Evolutionary conservation across 2,888 invertebrate genomes (phyloP), one percentile per base, ranked within the genome.

Genomic region (Microctonus hyperodae): DNA sequence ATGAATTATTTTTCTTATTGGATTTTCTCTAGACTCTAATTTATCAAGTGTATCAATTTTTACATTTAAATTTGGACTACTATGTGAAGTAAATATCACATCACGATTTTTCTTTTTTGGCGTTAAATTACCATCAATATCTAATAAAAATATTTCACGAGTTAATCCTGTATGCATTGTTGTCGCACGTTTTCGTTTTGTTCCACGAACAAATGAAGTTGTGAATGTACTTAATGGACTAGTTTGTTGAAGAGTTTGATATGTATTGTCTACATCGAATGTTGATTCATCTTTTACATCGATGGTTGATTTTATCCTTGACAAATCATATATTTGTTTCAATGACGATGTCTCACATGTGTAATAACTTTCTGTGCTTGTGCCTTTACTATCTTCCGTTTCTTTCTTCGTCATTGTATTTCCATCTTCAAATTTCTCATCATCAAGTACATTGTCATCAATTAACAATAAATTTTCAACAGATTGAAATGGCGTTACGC

Each of bases 401-500:
- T 68, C n/a, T 71, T 44, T 71, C 68, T n/a, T 70, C 70, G 50
- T 79, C n/a, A n/a, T n/a, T n/a, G n/a, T n/a, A n/a, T 76, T 63
- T 75, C 78, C 66, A 79, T 83, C 85, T 85, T 73, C 83, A 25
- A 60, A n/a, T n/a, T n/a, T n/a, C 61, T 68, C 71, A 44, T 71
- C 68, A 20, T 70, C 70, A 62, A 73, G 76, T 22, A 77, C 73
- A 0, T 66, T 59, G 76, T 77, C 20, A 74, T 70, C 67, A 6
- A 28, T 62, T 31, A 84, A 56, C 35, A 61, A 79, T 13, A 89
- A 86, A 76, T 89, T 90, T 69, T 91, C 91, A 4, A 90, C 90
- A 61, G 92, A 92, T 77, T 90, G 88, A 76, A 93, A 92, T 0
- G 92, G 91, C 63, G 89, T 89, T 16, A 93, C 88, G 0, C 93